Conservation (phyloP, 2,797 vertebrate genomes). For the Enteromius treurensis region DNA sequence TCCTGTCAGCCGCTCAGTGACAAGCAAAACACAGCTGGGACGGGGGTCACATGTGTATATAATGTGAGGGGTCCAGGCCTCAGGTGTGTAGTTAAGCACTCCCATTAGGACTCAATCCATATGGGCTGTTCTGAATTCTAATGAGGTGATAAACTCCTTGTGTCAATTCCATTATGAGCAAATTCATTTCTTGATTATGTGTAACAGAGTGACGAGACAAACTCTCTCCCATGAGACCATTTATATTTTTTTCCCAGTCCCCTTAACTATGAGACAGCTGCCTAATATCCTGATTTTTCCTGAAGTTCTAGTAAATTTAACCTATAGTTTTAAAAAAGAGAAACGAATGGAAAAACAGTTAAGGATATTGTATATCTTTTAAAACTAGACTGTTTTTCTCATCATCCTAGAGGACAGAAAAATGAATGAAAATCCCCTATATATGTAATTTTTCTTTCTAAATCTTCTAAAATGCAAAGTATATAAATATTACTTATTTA, state of each 20-base stretch:
- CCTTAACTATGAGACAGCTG: neutral
- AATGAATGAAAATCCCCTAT: neutral
- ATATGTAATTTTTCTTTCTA: too few relatives aligned
- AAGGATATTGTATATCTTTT: neutral
- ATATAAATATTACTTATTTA: too few relatives aligned
- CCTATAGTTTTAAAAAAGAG: neutral
- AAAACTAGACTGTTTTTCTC: neutral
- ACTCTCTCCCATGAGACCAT: conserved; percentile 41
- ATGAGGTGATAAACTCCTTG: conserved; percentile 62
- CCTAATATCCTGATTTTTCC: too few relatives aligned
- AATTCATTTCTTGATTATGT: conserved; percentile 61
- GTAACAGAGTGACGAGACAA: conserved; percentile 50
- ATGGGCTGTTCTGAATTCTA: conserved; percentile 60
- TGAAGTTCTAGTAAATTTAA: neutral
- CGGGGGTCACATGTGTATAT: conserved; percentile 54
- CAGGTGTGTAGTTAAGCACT: conserved; percentile 59
- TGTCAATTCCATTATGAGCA: conserved; percentile 62
- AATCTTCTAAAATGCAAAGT: neutral
- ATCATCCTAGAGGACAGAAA: neutral
- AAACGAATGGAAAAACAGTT: neutral
- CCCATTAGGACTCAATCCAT: conserved; percentile 57
- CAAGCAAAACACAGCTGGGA: conserved; percentile 77
- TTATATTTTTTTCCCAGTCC: neutral
- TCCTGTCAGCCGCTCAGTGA: conserved; percentile 68
- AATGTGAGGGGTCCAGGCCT: conserved; percentile 45